Evolutionary conservation across 2,888 invertebrate genomes (phyloP), one percentile per base, ranked within the genome.

Genomic region (Ophion ventricosus): DNA sequence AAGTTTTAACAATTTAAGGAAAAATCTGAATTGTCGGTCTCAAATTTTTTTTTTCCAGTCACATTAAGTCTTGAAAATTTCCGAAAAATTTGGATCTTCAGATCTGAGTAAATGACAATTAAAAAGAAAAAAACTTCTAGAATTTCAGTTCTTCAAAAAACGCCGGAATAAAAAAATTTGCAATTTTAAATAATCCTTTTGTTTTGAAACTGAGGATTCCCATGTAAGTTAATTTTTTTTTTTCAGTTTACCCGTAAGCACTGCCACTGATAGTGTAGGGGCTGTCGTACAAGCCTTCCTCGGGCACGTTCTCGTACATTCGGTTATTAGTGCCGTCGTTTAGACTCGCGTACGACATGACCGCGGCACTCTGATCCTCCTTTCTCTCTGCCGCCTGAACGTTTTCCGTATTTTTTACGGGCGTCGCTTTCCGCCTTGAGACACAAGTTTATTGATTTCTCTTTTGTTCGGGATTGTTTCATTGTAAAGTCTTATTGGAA

Each of bases 371-470:
- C 90, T 97, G 96, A 91, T 97, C 97, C 92, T 97, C 97, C 90
- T 97, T 97, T 20, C 97, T 94, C 90, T 97, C 97, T 0, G 97
- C 97, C 0, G 97, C 97, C 94, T 97, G 97, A 61, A 98, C 96
- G 92, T 98, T 98, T 92, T 97, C 97, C 0, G 97, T 97, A 91
- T 97, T 97, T 92, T 97, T 98, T 0, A 98, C 97, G 0, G 97
- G 97, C 1, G 97, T 96, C 23, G 97, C 97, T 94, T 97, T 97
- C 66, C 97, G 96, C 79, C 97, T 97, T 92, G 8, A 57, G 35
- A 43, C n/a, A 49, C 26, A 26, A 80, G 35, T 49, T 35, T 5
- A 56, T 35, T 1, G 35, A 40, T 7, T 20, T 4, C 10, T 17
- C 2, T 35, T 64, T 2, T 49, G 7, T 26, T 54, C 11, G 17